These are phyloP conservation scores for Physocephala rufipes DNA, from an alignment of 2,888 invertebrate genomes.

Conservation along the genomic window DNA sequence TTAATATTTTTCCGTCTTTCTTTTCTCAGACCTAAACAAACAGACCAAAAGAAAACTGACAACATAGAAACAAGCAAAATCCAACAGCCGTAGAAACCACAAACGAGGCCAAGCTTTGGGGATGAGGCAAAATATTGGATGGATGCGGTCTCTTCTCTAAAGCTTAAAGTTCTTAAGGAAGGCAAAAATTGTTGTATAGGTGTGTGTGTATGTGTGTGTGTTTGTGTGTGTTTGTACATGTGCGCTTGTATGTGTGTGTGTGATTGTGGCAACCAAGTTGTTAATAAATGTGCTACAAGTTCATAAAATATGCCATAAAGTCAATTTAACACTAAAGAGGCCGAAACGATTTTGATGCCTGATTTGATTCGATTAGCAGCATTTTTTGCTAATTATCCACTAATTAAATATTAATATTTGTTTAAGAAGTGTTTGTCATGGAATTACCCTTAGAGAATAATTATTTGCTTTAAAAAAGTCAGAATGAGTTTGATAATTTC, in stretches of 20 bases:
- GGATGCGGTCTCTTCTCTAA: neutral
- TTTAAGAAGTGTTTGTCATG: too few species aligned
- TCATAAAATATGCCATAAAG: neutral
- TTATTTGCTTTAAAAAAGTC: too few species aligned
- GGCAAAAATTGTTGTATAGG: neutral
- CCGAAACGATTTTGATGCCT: neutral
- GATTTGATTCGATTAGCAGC: too few species aligned
- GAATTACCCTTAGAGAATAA: too few species aligned
- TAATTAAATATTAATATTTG: too few species aligned
- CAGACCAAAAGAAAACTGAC: too few species aligned
- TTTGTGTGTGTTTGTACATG: too few species aligned
- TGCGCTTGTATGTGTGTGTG: too few species aligned
- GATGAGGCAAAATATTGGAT: neutral
- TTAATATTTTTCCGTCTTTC: neutral
- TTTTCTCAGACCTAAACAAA: too few species aligned
- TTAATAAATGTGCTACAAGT: conserved; percentile 25
- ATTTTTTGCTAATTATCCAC: too few species aligned
- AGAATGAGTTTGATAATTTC: too few species aligned
- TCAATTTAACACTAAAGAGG: neutral
- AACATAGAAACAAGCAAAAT: neutral
- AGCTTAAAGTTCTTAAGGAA: neutral
- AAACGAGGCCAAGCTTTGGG: conserved; percentile 7
- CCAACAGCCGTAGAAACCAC: neutral
- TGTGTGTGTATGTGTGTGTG: neutral
- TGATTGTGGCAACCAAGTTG: neutral